Conservation (phyloP, 2,797 vertebrate genomes). For the Catostomus latipinnis region DNA sequence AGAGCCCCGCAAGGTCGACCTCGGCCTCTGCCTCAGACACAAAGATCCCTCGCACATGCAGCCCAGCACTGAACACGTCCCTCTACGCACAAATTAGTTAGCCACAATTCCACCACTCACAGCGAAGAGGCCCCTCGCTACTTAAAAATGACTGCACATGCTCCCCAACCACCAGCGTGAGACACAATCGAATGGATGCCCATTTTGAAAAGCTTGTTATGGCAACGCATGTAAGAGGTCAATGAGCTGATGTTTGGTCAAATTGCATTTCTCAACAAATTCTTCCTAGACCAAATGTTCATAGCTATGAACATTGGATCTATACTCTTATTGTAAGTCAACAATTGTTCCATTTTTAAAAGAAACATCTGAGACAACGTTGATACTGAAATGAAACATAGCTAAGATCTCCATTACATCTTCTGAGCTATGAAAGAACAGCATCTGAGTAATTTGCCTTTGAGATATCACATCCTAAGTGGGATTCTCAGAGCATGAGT, state of each 20-base stretch:
- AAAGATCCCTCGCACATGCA: slow-evolving; percentile 75
- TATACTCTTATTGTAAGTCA: neutral
- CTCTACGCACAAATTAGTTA: slow-evolving; percentile 75
- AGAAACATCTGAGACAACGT: no score
- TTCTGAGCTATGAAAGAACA: neutral
- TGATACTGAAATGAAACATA: no score
- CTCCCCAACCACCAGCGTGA: slow-evolving; percentile 31
- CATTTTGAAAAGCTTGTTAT: slow-evolving; percentile 15
- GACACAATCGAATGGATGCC: slow-evolving; percentile 29
- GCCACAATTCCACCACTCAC: slow-evolving; percentile 71
- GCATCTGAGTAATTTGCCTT: neutral
- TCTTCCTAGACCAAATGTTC: neutral
- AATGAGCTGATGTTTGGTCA: neutral
- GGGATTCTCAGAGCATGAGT: neutral
- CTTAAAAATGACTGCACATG: slow-evolving; percentile 61
- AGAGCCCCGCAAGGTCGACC: slow-evolving; percentile 81
- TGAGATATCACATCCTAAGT: neutral
- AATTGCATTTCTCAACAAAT: neutral
- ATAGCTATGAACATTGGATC: neutral
- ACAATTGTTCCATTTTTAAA: no score
- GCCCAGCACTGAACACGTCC: slow-evolving; percentile 72
- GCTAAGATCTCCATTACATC: neutral
- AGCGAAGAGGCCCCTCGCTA: slow-evolving; percentile 54
- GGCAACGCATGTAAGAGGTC: neutral
- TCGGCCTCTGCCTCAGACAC: slow-evolving; percentile 75